Conservation (phyloP, 2,888 invertebrate genomes). For the Copidosoma aretas region DNA sequence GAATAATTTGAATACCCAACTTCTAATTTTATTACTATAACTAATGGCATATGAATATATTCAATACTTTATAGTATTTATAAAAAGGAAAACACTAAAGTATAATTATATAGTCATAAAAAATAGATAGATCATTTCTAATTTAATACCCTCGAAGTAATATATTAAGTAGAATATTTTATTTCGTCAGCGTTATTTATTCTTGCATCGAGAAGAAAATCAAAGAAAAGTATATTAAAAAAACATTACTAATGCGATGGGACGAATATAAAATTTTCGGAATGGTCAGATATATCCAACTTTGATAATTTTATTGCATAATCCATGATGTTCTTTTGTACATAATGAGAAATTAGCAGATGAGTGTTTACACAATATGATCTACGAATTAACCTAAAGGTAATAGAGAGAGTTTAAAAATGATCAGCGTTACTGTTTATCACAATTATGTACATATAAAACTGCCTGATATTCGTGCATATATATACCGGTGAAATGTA, state of each 20-base stretch:
- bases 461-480: slow-evolving; percentile 54
- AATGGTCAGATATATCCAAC: neutral
- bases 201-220: neutral
- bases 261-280: neutral
- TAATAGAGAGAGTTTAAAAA: slow-evolving; percentile 20
- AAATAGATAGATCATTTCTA: no score
- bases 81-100: no score
- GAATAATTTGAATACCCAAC: no score
- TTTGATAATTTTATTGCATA: no score
- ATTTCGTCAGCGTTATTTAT: no score
- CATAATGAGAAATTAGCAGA: slow-evolving; percentile 16
- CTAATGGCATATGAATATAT: no score
- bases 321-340: slow-evolving; percentile 13
- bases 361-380: slow-evolving; percentile 18
- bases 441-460: slow-evolving; percentile 61
- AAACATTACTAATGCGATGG: no score
- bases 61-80: no score
- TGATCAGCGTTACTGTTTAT: slow-evolving; percentile 52
- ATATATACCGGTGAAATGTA: slow-evolving; percentile 41
- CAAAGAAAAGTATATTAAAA: neutral
- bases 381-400: slow-evolving; percentile 8
- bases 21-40: no score
- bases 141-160: no score
- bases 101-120: no score
- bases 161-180: no score